These are phyloP conservation scores for Gallinago media DNA, from an alignment of 2,113 vertebrate species.

Conservation along the genomic window DNA sequence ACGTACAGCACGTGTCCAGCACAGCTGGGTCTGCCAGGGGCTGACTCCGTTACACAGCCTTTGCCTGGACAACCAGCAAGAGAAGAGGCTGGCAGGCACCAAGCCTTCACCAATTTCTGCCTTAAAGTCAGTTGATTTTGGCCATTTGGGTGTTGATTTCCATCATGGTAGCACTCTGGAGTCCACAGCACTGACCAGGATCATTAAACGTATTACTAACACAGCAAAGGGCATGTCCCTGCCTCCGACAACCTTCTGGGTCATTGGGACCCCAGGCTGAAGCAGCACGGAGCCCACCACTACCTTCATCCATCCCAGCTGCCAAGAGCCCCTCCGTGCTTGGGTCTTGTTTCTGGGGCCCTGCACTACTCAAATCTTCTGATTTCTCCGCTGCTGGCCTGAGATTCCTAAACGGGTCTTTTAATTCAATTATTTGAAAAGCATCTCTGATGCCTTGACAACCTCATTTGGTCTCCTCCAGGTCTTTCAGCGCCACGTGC, in stretches of 20 bases:
- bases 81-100: not conserved
- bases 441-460: not conserved
- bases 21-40: not conserved
- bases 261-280: not conserved
- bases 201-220: accelerated
- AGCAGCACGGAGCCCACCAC: not conserved
- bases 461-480: not conserved
- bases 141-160: not conserved
- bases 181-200: not conserved
- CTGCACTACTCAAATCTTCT: not conserved
- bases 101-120: not conserved
- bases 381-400: not conserved
- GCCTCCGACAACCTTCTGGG: not conserved
- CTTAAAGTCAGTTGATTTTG: not conserved
- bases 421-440: not conserved
- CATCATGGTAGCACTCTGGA: not conserved
- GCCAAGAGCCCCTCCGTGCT: not conserved
- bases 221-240: not conserved
- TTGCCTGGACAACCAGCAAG: not conserved
- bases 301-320: not conserved
- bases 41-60: not conserved
- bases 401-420: not conserved
- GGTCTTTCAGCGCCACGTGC: not conserved
- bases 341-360: not conserved
- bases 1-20: accelerated